Percentiles rank a stretch among this genome's conserved stretches.
These are phyloP conservation scores for Echinops telfairi DNA, from an alignment of 2,113 vertebrate species.

Conservation along the genomic window DNA sequence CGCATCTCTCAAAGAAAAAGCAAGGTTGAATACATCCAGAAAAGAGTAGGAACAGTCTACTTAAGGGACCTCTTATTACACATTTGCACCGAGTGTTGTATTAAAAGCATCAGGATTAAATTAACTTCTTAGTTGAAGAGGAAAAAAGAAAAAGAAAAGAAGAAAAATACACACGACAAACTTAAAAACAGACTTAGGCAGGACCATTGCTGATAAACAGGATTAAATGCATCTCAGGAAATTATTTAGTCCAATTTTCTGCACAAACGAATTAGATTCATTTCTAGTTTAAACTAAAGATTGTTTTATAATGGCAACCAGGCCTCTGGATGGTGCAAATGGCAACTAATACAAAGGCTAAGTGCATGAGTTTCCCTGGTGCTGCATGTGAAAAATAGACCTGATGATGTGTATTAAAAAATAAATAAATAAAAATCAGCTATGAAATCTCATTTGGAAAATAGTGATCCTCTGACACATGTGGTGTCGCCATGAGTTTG, in stretches of 20 bases:
- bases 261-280: constrained; percentile 1
- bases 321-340: too few relatives aligned
- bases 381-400: too few relatives aligned
- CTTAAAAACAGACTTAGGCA: background rate
- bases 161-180: background rate
- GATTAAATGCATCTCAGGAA: background rate
- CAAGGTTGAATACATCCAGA: background rate
- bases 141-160: background rate
- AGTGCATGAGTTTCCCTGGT: too few relatives aligned
- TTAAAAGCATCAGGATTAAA: constrained; percentile 48
- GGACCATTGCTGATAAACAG: background rate
- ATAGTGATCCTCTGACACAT: too few relatives aligned
- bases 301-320: background rate
- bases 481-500: too few relatives aligned
- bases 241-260: background rate
- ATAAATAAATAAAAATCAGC: too few relatives aligned
- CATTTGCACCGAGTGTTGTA: background rate
- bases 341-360: too few relatives aligned
- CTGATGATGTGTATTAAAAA: too few relatives aligned
- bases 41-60: background rate
- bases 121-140: background rate
- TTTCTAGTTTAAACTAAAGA: background rate
- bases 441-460: too few relatives aligned
- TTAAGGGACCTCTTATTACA: background rate
- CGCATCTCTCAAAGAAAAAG: constrained; percentile 44